Evolutionary conservation across 2,113 vertebrate species (phyloP).

Genomic region (Cinclus mexicanus): DNA sequence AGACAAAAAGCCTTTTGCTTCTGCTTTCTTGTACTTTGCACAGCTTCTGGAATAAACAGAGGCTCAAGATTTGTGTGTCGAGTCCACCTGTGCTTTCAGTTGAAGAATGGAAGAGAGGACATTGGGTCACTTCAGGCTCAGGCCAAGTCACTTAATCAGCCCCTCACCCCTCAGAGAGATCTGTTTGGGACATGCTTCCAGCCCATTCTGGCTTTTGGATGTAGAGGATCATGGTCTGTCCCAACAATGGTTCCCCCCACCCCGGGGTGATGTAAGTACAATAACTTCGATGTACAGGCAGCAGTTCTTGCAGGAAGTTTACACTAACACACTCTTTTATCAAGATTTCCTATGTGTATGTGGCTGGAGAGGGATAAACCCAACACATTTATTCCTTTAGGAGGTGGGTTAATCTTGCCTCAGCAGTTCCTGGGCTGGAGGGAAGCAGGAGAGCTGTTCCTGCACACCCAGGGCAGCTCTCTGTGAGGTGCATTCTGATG

Average conservation of each 20-base stretch:
- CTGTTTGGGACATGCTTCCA: background rate
- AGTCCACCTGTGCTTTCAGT: background rate
- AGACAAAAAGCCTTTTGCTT: background rate
- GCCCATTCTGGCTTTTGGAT: background rate
- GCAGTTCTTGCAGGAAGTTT: background rate
- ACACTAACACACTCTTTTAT: background rate
- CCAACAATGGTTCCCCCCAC: background rate
- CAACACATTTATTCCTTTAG: background rate
- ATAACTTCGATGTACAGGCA: background rate
- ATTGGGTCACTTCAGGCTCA: background rate
- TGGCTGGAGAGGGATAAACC: slow-evolving; percentile 8
- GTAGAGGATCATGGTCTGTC: background rate
- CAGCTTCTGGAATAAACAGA: background rate
- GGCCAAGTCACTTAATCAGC: background rate
- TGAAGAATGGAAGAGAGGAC: background rate
- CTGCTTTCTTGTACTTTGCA: background rate
- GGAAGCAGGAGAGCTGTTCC: background rate
- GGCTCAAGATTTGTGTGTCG: rapidly evolving
- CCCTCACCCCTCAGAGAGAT: background rate
- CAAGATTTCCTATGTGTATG: background rate
- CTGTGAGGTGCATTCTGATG: background rate
- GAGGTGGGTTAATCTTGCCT: slow-evolving; percentile 50
- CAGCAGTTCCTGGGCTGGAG: background rate
- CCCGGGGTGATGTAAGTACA: rapidly evolving
- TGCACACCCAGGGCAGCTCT: background rate